Evolutionary conservation across 2,113 vertebrate genomes (phyloP).

Genomic region (Psophia crepitans): DNA sequence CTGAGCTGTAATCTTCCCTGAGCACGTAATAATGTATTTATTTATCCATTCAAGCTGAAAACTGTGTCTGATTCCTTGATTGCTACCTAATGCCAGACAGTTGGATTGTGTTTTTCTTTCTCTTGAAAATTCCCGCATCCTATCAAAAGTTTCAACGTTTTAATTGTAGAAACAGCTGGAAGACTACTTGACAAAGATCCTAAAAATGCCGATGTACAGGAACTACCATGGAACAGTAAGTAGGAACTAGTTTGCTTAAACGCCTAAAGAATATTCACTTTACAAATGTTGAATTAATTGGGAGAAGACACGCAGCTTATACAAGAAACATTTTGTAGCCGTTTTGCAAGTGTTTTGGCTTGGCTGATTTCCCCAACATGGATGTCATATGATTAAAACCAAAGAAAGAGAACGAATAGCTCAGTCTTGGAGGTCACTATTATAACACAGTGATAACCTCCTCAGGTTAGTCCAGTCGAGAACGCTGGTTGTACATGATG

Average conservation of each 20-base stretch:
- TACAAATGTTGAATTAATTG: neutral
- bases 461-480: neutral
- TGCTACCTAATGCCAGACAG: neutral
- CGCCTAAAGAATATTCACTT: neutral
- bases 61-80: neutral
- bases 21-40: neutral
- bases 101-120: neutral
- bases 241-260: neutral
- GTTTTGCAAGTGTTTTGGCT: neutral
- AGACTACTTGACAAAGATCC: slow-evolving; percentile 92
- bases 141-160: slow-evolving; percentile 15
- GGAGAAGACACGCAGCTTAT: neutral
- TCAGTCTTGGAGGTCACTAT: neutral
- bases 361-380: neutral
- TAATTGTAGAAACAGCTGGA: slow-evolving; percentile 91
- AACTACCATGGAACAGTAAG: slow-evolving; percentile 94
- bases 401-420: neutral
- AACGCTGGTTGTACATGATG: neutral
- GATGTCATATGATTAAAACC: neutral
- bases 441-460: neutral
- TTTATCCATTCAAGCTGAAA: neutral
- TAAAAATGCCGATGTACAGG: slow-evolving; percentile 90
- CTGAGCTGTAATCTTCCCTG: neutral
- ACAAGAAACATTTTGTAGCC: neutral
- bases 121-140: neutral